A percentile compares a stretch with the other conserved stretches of the same genome.
These are phyloP conservation scores for Drosophila kepulauana DNA, from an alignment of 1,140 invertebrate genomes.

Conservation along the genomic window DNA sequence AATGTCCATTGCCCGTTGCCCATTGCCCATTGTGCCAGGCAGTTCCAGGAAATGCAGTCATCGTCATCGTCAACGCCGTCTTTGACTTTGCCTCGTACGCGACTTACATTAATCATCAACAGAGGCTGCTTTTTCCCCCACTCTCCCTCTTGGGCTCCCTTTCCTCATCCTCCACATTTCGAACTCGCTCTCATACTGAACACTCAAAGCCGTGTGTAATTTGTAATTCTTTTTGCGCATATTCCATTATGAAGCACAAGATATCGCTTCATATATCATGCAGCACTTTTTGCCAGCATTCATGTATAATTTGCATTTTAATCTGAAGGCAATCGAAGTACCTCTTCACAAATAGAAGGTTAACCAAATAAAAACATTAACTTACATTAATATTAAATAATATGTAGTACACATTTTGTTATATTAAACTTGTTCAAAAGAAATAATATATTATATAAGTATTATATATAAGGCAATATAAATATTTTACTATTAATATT, in stretches of 20 bases:
- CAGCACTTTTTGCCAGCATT: too few relatives aligned
- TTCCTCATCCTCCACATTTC: not conserved
- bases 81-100: conserved; percentile 61
- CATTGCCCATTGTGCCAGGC: conserved; percentile 66
- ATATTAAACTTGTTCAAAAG: too few relatives aligned
- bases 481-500: too few relatives aligned
- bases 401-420: too few relatives aligned
- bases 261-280: conserved; percentile 59
- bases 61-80: conserved; percentile 56
- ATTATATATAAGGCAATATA: too few relatives aligned
- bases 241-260: conserved; percentile 58
- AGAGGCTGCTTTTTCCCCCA: conserved; percentile 33
- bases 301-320: not conserved
- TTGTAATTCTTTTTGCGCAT: conserved; percentile 72
- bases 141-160: not conserved
- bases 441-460: too few relatives aligned
- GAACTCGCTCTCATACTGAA: not conserved
- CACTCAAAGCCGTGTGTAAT: conserved; percentile 56
- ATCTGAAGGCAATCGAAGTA: not conserved
- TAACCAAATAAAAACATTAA: not conserved
- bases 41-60: conserved; percentile 74
- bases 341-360: not conserved
- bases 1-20: conserved; percentile 44
- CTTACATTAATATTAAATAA: too few relatives aligned
- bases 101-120: conserved; percentile 81